A percentile compares a stretch with the other conserved stretches of the same genome.
phyloP scores from a whole-genome alignment of 2,113 vertebrate species.

The Gymnorhina tibicen region DNA sequence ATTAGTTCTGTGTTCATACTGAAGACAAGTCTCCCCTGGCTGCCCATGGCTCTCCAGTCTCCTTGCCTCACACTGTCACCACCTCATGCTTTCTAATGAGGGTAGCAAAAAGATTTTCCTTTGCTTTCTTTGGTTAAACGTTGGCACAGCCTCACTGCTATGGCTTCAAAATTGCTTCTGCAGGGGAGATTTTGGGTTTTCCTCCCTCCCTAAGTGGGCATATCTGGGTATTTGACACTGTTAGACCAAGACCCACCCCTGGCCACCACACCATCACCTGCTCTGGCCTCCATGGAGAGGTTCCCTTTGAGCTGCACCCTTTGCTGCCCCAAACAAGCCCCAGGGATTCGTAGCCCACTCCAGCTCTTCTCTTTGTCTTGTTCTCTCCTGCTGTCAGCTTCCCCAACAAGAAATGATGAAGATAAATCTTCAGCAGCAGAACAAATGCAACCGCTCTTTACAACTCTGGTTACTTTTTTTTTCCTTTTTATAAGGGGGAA shows the following conservation, averaged over 20 bases:
- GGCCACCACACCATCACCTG: neutral
- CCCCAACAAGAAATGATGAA: slow-evolving; percentile 22
- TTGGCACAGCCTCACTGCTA: neutral
- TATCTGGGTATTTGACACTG: neutral
- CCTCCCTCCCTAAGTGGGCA: neutral
- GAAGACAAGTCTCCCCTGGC: neutral
- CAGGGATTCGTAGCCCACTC: neutral
- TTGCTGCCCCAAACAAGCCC: neutral
- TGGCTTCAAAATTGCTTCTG: neutral
- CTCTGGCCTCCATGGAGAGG: accelerated
- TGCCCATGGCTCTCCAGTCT: neutral
- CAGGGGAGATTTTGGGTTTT: neutral
- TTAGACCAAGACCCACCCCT: neutral
- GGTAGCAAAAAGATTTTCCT: neutral
- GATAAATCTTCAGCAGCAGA: slow-evolving; percentile 28
- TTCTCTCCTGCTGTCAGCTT: neutral
- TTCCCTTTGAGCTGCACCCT: neutral
- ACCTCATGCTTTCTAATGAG: neutral
- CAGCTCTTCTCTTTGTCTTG: neutral
- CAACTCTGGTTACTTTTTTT: neutral
- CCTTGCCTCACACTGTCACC: accelerated
- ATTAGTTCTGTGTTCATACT: neutral
- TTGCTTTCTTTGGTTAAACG: neutral
- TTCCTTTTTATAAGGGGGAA: neutral
- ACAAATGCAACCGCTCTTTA: neutral